Percentiles rank a stretch among this genome's conserved stretches.
Evolutionary conservation across 1,140 invertebrate genomes (phyloP).

Genomic region (Caerostris darwini): DNA sequence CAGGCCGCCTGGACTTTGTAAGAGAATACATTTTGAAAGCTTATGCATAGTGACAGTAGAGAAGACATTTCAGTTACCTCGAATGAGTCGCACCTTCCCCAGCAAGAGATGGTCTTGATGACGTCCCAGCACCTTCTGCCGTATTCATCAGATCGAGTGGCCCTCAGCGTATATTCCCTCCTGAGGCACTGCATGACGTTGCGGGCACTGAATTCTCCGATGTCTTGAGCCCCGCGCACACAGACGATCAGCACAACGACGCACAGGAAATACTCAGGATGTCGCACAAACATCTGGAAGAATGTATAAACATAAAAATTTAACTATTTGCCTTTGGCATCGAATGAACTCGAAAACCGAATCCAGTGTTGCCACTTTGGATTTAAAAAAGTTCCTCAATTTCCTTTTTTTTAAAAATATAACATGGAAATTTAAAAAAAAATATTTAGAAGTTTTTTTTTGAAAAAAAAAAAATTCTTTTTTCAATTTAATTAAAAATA

Average conservation of each 20-base stretch:
- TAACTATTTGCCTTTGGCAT: too few species aligned
- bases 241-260: background rate
- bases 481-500: too few species aligned
- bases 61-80: conserved; percentile 83
- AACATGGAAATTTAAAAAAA: too few species aligned
- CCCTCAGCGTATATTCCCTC: conserved; percentile 82
- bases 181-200: conserved; percentile 83
- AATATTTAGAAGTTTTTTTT: too few species aligned
- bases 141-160: conserved; percentile 83
- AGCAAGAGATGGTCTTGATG: conserved; percentile 89
- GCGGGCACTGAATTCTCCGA: background rate
- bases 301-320: background rate
- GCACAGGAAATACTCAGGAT: background rate
- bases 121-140: conserved; percentile 88
- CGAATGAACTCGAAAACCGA: too few species aligned
- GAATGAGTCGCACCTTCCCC: conserved; percentile 91
- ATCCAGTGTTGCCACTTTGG: too few species aligned
- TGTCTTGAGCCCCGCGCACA: background rate
- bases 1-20: background rate
- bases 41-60: background rate
- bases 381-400: too few species aligned
- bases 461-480: too few species aligned
- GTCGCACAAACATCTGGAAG: background rate
- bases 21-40: background rate
- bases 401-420: too few species aligned